Evolutionary conservation across 2,113 vertebrate genomes (phyloP), one percentile per base, ranked within the genome.

Genomic region (Neofelis nebulosa): DNA sequence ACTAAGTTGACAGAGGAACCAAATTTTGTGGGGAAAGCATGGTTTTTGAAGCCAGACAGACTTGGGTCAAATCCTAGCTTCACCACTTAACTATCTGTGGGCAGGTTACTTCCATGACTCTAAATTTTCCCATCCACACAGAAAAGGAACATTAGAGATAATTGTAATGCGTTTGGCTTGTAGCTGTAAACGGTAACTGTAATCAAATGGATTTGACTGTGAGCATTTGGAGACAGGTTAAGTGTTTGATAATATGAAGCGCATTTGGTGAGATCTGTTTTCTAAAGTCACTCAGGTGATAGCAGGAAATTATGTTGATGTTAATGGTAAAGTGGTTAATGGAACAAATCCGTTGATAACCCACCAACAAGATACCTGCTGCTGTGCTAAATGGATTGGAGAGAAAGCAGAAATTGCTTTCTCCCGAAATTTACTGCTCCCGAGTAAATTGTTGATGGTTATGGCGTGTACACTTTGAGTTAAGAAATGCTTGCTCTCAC

Each of bases 401-500:
- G 13, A 94, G 45, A 33, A 41, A 27, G 19, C 55, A 81, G 21
- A 45, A 82, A 76, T 38, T 38, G 38, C 38, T 38, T 38, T 38
- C 38, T 38, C 38, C 38, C 38, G 38, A 38, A 38, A 38, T 38
- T 38, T 38, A 38, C 18, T 73, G 11, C 66, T 92, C 33, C 66
- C 80, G 18, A 73, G 36, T 95, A 66, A 92, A 73, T 55, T 94
- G 66, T 78, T 78, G 66, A 27, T 71, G 4, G 50, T 81, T 91
- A 29, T 21, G 11, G 50, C 38, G n/a, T 73, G 38, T 83, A 16
- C 52, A 76, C 69, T 86, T 93, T 76, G 73, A 95, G 38, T 94
- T 74, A 85, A 71, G 65, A n/a, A 95, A 90, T 96, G 55, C 50
- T 95, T 93, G n/a, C 45, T 95, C 85, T 97, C 31, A 4, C 2